Evolutionary conservation across 2,797 vertebrate genomes (phyloP).

Genomic region (Lutjanus campechanus): DNA sequence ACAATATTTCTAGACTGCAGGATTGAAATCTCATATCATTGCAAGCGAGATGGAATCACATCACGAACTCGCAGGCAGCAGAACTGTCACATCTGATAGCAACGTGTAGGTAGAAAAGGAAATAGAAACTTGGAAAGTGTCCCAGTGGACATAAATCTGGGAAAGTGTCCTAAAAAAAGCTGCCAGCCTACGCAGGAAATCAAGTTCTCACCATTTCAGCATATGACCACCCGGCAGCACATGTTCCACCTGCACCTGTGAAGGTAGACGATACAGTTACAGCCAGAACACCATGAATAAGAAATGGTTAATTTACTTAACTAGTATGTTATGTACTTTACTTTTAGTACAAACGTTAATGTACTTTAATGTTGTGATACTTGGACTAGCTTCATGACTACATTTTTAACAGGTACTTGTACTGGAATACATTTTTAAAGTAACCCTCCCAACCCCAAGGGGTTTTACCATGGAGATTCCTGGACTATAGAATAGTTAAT

Average conservation of each 20-base stretch:
- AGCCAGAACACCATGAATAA: background rate
- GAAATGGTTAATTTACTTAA: background rate
- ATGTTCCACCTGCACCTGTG: slow-evolving; percentile 25
- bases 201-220: background rate
- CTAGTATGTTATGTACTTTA: background rate
- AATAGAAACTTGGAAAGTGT: slow-evolving; percentile 3
- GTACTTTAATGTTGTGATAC: too few relatives aligned
- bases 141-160: slow-evolving; percentile 27
- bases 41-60: background rate
- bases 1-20: too few relatives aligned
- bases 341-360: too few relatives aligned
- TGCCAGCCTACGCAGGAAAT: slow-evolving; percentile 9
- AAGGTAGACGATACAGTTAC: background rate
- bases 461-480: slow-evolving; percentile 11
- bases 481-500: background rate
- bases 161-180: slow-evolving; percentile 13
- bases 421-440: too few relatives aligned
- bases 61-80: background rate
- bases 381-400: too few relatives aligned
- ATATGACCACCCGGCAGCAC: background rate
- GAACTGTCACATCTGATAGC: slow-evolving; percentile 29
- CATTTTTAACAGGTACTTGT: too few relatives aligned
- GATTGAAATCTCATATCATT: background rate
- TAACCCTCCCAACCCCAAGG: background rate
- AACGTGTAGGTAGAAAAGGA: slow-evolving; percentile 18